Conservation (phyloP, 1,140 invertebrate genomes). For the Drosophila miranda region DNA sequence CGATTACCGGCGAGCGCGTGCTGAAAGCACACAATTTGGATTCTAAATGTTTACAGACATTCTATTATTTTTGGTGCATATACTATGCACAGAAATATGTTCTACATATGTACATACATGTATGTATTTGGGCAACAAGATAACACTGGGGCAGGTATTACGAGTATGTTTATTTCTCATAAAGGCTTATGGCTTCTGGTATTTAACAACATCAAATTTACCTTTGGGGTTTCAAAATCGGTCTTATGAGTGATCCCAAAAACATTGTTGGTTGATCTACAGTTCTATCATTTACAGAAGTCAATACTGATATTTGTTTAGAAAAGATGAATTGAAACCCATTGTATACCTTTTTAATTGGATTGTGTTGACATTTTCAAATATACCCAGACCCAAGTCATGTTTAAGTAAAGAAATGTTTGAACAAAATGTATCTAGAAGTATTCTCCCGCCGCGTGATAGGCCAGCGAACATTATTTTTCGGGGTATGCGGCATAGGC, state of each 20-base stretch:
- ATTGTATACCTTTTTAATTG: neutral
- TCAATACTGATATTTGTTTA: neutral
- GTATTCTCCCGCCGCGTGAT: conserved; percentile 81
- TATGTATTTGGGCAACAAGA: conserved; percentile 31
- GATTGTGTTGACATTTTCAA: too few species aligned
- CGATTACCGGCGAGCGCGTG: conserved; percentile 71
- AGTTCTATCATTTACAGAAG: too few species aligned
- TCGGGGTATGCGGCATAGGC: conserved; percentile 85
- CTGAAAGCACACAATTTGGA: conserved; percentile 38
- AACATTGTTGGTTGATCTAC: neutral
- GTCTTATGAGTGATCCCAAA: neutral
- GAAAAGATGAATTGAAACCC: neutral
- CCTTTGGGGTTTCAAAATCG: neutral
- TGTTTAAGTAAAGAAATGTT: too few species aligned
- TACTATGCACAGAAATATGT: neutral
- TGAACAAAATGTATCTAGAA: conserved; percentile 64
- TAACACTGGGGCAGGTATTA: conserved; percentile 48
- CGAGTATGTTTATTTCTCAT: conserved; percentile 27
- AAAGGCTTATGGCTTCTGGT: conserved; percentile 50
- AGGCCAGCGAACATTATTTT: conserved; percentile 85
- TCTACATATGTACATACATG: neutral
- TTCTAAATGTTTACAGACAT: conserved; percentile 44
- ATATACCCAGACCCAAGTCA: too few species aligned
- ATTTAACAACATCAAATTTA: conserved; percentile 11
- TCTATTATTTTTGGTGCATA: conserved; percentile 31